phyloP scores from a whole-genome alignment of 2,113 vertebrate species.

The Macquaria ambigua region DNA sequence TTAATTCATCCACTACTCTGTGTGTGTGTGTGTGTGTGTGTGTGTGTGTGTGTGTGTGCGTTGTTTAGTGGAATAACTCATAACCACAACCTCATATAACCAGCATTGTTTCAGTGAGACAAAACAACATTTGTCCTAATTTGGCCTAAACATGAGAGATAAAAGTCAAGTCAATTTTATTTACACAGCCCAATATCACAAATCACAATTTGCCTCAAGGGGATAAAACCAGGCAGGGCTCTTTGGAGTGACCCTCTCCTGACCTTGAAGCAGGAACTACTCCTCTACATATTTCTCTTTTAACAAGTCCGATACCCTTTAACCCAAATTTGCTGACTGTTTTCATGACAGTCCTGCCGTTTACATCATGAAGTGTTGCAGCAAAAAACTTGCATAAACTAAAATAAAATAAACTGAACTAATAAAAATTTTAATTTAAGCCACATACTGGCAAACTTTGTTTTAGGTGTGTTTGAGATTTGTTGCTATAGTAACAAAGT shows the following conservation, averaged over 20 bases:
- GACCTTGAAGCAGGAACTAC: background rate
- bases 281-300: background rate
- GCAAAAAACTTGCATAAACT: background rate
- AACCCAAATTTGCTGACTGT: background rate
- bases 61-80: background rate
- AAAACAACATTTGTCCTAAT: constrained; percentile 1
- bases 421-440: too few species aligned
- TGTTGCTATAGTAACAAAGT: background rate
- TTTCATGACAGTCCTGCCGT: background rate
- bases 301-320: background rate
- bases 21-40: background rate
- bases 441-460: background rate
- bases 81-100: constrained; percentile 3
- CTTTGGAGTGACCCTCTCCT: background rate
- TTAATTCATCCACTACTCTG: constrained; percentile 1
- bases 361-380: background rate
- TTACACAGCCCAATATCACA: too few species aligned
- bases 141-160: background rate
- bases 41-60: background rate
- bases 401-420: too few species aligned
- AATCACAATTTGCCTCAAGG: too few species aligned
- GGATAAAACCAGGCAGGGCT: background rate
- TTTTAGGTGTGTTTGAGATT: background rate
- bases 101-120: constrained; percentile 2
- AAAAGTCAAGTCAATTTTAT: too few species aligned